Evolutionary conservation across 2,797 vertebrate genomes (phyloP), one percentile per base, ranked within the genome.

Genomic region (Enteromius mattozi): DNA sequence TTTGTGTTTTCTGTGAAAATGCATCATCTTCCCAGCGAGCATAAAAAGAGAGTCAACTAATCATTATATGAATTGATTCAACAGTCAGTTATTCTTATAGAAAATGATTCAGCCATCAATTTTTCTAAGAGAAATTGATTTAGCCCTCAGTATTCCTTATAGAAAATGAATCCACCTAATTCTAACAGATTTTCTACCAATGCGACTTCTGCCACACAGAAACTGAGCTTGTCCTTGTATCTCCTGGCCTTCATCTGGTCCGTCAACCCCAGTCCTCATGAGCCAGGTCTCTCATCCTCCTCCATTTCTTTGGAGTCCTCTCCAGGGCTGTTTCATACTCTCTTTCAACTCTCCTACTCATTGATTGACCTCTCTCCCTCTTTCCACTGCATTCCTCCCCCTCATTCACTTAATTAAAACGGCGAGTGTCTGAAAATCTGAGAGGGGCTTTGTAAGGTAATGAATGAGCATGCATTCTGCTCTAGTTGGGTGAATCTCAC

Each of bases 351-450:
- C 77, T 66, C 68, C 74, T 47, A 51, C 49, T 70, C 83, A 87
- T 77, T 71, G 86, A 87, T 69, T 84, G 82, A 84, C 59, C 84
- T 63, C 59, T 85, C 82, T 75, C 69, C 78, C 76, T 74, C 85
- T 80, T 74, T 65, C 80, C 69, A 81, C 83, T 61, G 51, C 83
- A 84, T 83, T 82, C 83, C 81, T 80, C 85, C 85, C 80, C 75
- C 81, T 83, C 84, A 77, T 72, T 84, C 83, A 45, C 56, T 83
- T 75, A 87, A 72, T 81, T 83, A 83, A 86, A 83, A 47, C 6
- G 40, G 59, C 4, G 6, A 69, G 68, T 61, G 56, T 65, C 69
- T 61, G 61, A 72, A 82, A 78, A 83, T 83, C 82, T 72, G 80
- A 45, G 85, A 56, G 66, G 71, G 54, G 56, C 79, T 76, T 81